phyloP scores from a whole-genome alignment of 2,888 invertebrate genomes.

The Rhimphoctona megacephalus region DNA sequence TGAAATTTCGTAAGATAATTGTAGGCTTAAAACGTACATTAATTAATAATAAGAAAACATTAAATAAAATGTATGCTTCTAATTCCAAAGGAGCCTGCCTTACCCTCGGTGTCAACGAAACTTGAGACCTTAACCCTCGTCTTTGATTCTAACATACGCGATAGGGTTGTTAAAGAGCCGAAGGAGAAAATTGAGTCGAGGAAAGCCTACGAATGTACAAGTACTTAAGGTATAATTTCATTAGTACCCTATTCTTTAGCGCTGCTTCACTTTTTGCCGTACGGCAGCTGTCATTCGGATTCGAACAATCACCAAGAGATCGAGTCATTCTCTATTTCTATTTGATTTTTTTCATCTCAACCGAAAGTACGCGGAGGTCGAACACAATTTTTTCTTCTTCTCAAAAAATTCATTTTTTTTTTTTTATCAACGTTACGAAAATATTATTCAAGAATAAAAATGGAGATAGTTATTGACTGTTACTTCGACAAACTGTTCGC shows the following conservation, averaged over 20 bases:
- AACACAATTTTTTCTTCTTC: constrained; percentile 18
- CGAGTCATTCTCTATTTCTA: constrained; percentile 21
- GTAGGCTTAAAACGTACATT: background rate
- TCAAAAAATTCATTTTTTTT: background rate
- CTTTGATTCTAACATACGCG: background rate
- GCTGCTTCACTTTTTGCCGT: constrained; percentile 58
- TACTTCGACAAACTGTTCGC: constrained; percentile 92
- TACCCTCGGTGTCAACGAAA: constrained; percentile 8
- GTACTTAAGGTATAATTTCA: constrained; percentile 78
- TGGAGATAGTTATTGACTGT: constrained; percentile 92
- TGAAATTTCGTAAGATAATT: background rate
- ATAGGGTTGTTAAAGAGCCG: constrained; percentile 41
- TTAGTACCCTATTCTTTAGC: constrained; percentile 72
- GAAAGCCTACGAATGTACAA: constrained; percentile 77
- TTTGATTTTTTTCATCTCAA: constrained; percentile 7
- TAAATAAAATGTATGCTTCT: background rate
- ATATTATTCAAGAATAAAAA: constrained; percentile 78
- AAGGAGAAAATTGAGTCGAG: constrained; percentile 43
- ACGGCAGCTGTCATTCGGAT: constrained; percentile 70
- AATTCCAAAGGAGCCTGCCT: background rate
- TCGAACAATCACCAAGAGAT: constrained; percentile 67
- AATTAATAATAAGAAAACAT: background rate
- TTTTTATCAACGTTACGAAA: background rate
- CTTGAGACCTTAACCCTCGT: constrained; percentile 22
- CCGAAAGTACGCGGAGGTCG: constrained; percentile 20